Percentiles rank a stretch among this genome's conserved stretches.
Conservation (phyloP, 2,888 invertebrate genomes). For the Hofmannophila pseudospretella region DNA sequence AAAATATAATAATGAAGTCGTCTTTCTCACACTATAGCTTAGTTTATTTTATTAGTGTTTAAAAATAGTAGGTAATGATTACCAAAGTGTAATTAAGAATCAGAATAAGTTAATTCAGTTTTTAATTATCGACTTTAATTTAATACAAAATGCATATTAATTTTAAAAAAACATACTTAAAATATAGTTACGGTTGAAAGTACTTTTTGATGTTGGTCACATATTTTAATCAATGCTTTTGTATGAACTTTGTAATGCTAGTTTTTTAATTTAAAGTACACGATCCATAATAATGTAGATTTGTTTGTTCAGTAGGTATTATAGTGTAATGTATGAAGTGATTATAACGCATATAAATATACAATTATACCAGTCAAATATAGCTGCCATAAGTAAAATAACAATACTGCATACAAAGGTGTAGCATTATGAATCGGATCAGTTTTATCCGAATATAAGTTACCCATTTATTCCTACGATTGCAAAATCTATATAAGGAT, state of each 20-base stretch:
- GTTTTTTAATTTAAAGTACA: neutral
- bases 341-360: neutral
- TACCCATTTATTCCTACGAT: neutral
- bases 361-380: constrained; percentile 12
- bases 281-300: neutral
- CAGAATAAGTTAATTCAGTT: constrained; percentile 43
- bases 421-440: neutral
- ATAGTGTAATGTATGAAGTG: neutral
- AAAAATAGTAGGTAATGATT: constrained; percentile 63
- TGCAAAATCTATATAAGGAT: no score
- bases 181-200: neutral
- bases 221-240: neutral
- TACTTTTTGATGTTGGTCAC: neutral
- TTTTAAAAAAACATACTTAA: no score
- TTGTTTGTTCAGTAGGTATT: neutral
- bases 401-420: neutral
- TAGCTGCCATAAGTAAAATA: constrained; percentile 32
- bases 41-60: constrained; percentile 37
- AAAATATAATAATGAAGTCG: constrained; percentile 17
- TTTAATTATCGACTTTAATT: constrained; percentile 17
- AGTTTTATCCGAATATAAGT: neutral
- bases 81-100: constrained; percentile 75
- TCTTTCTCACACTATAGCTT: constrained; percentile 50
- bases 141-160: constrained; percentile 13
- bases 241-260: neutral